A percentile compares a stretch with the other conserved stretches of the same genome.
phyloP scores from a whole-genome alignment of 2,888 invertebrate genomes.

The Gnatocerus cornutus region DNA sequence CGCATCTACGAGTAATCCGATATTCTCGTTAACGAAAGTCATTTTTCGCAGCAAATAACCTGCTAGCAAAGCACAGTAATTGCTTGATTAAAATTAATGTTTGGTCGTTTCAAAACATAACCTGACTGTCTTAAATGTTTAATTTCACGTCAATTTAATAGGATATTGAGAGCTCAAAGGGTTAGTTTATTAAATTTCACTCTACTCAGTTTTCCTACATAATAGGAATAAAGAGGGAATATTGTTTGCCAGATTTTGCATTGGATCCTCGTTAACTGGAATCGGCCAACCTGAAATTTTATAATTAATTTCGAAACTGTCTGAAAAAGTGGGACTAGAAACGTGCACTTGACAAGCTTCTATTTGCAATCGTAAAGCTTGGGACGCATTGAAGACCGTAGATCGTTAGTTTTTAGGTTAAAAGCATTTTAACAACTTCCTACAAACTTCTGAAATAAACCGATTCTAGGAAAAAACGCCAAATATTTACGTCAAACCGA shows the following conservation, averaged over 20 bases:
- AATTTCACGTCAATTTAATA: background rate
- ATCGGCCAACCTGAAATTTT: background rate
- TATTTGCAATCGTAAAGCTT: background rate
- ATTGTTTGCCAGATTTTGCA: background rate
- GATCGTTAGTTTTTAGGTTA: background rate
- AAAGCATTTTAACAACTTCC: conserved; percentile 7
- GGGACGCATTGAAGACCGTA: background rate
- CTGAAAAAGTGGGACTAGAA: background rate
- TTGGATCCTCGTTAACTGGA: background rate
- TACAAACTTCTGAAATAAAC: background rate
- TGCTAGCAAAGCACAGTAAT: background rate
- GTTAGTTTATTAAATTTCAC: conserved; percentile 21
- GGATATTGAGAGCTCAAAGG: conserved; percentile 7
- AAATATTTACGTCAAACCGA: background rate
- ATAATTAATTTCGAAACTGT: background rate
- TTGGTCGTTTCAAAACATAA: background rate
- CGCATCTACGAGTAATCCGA: too few relatives aligned
- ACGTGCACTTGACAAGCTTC: background rate
- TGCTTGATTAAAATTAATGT: background rate
- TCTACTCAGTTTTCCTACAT: conserved; percentile 7
- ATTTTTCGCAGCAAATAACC: background rate
- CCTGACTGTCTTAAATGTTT: background rate
- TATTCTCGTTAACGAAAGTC: too few relatives aligned
- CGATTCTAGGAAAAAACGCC: background rate
- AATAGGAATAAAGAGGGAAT: background rate